Percentiles rank a stretch among this genome's conserved stretches.
These are phyloP conservation scores for Borostomias antarcticus DNA, from an alignment of 2,797 vertebrate species.

Conservation along the genomic window DNA sequence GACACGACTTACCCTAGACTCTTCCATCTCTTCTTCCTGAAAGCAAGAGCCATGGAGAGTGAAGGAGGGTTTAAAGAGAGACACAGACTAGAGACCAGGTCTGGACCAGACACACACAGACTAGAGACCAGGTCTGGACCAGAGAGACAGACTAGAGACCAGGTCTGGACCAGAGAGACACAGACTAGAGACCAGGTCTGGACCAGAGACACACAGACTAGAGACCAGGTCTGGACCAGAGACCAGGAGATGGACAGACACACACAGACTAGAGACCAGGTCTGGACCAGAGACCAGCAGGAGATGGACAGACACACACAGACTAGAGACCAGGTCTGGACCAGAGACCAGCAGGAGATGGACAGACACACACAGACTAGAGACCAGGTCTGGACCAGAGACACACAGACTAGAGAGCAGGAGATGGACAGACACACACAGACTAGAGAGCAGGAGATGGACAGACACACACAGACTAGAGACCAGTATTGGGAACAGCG, in stretches of 20 bases:
- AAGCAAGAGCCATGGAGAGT: conserved; percentile 95
- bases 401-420: not conserved
- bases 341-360: not conserved
- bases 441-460: too few relatives aligned
- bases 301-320: not conserved
- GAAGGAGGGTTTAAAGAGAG: conserved; percentile 87
- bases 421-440: not conserved
- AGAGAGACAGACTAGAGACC: too few relatives aligned
- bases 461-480: too few relatives aligned
- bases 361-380: conserved; percentile 12
- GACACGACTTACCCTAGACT: conserved; percentile 96
- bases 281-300: not conserved
- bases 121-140: conserved; percentile 14
- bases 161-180: too few relatives aligned
- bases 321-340: conserved; percentile 13
- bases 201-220: not conserved
- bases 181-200: not conserved
- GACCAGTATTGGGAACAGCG: too few relatives aligned
- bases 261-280: not conserved
- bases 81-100: conserved; percentile 31
- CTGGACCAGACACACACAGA: conserved; percentile 60
- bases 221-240: not conserved
- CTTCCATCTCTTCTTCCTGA: conserved; percentile 99
- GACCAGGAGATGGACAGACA: not conserved
- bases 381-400: conserved; percentile 35